A percentile compares a stretch with the other conserved stretches of the same genome.
phyloP scores from a whole-genome alignment of 2,113 vertebrate genomes.

The Phalacrocorax carbo region DNA sequence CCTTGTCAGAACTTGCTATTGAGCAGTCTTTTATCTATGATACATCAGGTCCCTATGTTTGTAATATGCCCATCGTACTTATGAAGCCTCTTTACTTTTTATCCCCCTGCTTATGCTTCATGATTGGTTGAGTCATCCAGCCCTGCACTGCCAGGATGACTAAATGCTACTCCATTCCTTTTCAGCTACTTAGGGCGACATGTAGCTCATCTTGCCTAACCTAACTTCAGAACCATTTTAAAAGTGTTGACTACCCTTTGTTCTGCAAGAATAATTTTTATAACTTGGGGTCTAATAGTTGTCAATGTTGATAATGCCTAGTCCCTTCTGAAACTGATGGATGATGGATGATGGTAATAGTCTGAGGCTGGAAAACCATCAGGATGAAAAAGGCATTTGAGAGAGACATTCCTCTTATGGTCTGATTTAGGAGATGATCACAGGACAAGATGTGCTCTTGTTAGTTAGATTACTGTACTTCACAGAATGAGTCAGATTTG shows the following conservation, averaged over 20 bases:
- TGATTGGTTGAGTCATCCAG: neutral
- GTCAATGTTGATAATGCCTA: neutral
- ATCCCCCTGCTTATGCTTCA: neutral
- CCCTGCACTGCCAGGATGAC: neutral
- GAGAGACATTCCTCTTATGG: neutral
- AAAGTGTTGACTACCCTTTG: neutral
- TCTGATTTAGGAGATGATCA: neutral
- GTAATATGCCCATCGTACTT: neutral
- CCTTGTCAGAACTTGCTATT: neutral
- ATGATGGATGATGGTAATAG: neutral
- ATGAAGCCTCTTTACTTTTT: neutral
- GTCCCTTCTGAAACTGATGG: neutral
- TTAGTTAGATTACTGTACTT: neutral
- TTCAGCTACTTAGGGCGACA: neutral
- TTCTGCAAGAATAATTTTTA: neutral
- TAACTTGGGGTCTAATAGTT: neutral
- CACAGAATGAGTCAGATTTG: neutral
- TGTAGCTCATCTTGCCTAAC: neutral
- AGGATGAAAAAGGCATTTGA: neutral
- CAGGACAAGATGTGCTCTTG: neutral
- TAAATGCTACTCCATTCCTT: neutral
- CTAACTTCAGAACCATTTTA: neutral
- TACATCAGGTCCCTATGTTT: neutral
- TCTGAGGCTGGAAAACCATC: neutral
- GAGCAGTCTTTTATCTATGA: neutral